Evolutionary conservation across 2,113 vertebrate species (phyloP), one percentile per base, ranked within the genome.

Genomic region (Brachirus orientalis): DNA sequence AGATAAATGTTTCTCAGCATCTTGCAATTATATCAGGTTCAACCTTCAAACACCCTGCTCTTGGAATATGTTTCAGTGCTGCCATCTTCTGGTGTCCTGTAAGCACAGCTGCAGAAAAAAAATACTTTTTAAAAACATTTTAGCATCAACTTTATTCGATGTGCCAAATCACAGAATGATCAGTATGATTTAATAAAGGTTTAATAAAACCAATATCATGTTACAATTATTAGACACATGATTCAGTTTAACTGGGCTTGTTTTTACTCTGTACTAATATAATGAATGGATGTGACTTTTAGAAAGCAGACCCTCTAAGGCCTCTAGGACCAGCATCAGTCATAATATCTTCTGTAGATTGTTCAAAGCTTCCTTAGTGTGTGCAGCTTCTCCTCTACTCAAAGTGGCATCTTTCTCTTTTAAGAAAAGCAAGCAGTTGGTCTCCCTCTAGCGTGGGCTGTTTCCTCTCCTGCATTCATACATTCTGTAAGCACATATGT

Each of bases 401-500:
- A 56, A 72, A 80, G 60, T 43, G 38, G 16, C 28, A 46, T 55
- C 14, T 36, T 77, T 40, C 44, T 74, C 20, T 79, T 36, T 55
- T 6, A 35, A 37, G 10, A 56, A 41, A 14, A 16, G 14, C 28
- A 28, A 28, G 28, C 28, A 28, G 28, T 28, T 18, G 46, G 37
- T 67, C 61, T 61, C 36, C 36, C 33, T 77, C 83, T 93, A 95
- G 79, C 91, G 92, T 19, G 92, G 86, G 13, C 91, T 81, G 2
- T 89, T 86, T 45, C 91, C 88, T 80, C 93, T 92, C 48, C 93
- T 92, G 62, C 93, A 93, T 65, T 95, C 93, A 16, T 93, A 92
- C 92, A 94, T 94, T 72, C 93, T 92, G 79, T 95, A 95, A 65
- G 94, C 94, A 38, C 94, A 96, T 91, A 95, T 94, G 93, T 95